Conservation (phyloP, 1,140 invertebrate genomes). For the Lordiphosa collinella region DNA sequence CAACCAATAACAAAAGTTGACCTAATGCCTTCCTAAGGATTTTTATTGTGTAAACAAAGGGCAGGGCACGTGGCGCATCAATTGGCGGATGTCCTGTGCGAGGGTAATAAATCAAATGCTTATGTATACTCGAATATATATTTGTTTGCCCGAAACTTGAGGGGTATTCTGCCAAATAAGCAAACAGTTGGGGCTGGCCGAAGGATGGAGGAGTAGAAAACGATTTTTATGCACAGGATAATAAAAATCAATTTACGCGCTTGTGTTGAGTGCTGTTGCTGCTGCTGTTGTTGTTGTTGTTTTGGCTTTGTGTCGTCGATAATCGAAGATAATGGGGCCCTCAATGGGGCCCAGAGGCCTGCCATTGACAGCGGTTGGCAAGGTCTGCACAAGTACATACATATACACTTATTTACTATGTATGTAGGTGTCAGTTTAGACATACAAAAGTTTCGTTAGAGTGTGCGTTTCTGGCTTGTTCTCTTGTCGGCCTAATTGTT, state of each 20-base stretch:
- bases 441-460: not conserved
- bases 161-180: conserved; percentile 13
- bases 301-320: conserved; percentile 47
- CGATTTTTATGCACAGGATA: conserved; percentile 40
- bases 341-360: conserved; percentile 14
- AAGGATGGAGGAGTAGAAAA: not conserved
- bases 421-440: not conserved
- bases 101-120: conserved; percentile 54
- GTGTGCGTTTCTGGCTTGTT: conserved; percentile 13
- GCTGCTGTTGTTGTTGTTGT: conserved; percentile 15
- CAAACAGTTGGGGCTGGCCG: conserved; percentile 3
- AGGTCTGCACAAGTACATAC: conserved; percentile 12
- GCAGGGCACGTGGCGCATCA: conserved; percentile 37
- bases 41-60: conserved; percentile 43
- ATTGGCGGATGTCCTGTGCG: conserved; percentile 51
- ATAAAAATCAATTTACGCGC: conserved; percentile 63
- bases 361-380: conserved; percentile 37
- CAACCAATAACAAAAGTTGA: conserved; percentile 23
- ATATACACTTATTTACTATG: not conserved
- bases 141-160: conserved; percentile 45
- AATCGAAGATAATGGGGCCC: conserved; percentile 62
- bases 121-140: conserved; percentile 51
- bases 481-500: conserved; percentile 43
- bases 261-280: conserved; percentile 18
- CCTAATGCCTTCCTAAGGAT: conserved; percentile 23